Conservation (phyloP, 2,888 invertebrate genomes). For the Cryptosula pallasiana region DNA sequence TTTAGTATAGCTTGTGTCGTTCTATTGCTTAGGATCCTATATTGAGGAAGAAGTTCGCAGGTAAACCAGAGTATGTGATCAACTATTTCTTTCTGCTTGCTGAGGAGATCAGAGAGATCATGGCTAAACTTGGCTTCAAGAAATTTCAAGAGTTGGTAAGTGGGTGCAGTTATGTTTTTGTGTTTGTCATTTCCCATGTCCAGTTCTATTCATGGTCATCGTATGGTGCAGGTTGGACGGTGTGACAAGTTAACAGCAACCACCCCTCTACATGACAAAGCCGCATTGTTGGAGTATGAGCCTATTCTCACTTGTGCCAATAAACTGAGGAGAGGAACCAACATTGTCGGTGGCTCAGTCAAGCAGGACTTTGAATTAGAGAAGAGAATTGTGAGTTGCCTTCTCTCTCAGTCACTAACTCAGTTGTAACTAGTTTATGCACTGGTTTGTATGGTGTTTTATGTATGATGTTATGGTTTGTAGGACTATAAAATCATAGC, state of each 20-base stretch:
- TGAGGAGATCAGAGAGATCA: conserved; percentile 84
- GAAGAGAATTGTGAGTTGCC: conserved; percentile 44
- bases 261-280: conserved; percentile 71
- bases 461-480: conserved; percentile 24
- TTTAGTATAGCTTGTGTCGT: no score
- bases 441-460: no score
- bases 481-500: conserved; percentile 59
- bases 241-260: conserved; percentile 58
- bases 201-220: no score
- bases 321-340: conserved; percentile 80
- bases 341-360: conserved; percentile 82
- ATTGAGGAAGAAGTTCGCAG: conserved; percentile 89
- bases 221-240: conserved; percentile 33
- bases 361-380: conserved; percentile 61
- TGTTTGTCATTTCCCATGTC: no score
- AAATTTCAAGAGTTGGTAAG: conserved; percentile 87
- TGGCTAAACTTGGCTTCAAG: conserved; percentile 84
- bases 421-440: no score
- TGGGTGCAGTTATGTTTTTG: no score
- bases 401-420: neutral
- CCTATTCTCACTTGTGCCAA: conserved; percentile 82
- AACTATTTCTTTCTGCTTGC: conserved; percentile 97
- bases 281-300: conserved; percentile 75
- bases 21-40: conserved; percentile 70
- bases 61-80: conserved; percentile 93